phyloP scores from a whole-genome alignment of 2,113 vertebrate species.

The Suricata suricatta region DNA sequence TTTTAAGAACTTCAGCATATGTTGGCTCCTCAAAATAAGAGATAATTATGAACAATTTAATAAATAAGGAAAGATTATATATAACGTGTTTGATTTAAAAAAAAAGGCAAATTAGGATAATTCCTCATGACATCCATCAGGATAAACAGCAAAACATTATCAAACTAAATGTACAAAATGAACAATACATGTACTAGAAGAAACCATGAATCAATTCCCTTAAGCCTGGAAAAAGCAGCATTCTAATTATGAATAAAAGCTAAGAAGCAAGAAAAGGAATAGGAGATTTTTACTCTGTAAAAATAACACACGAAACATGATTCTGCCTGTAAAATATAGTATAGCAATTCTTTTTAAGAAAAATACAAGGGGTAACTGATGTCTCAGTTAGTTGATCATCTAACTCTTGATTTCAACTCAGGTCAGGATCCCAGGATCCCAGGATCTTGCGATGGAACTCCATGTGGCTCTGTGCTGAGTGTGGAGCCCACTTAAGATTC shows the following conservation, averaged over 20 bases:
- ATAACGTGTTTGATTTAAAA: background rate
- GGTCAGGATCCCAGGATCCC: too few relatives aligned
- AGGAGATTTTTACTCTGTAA: background rate
- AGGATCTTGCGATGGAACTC: too few relatives aligned
- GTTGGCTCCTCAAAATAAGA: background rate
- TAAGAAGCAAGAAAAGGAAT: background rate
- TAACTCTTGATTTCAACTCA: too few relatives aligned
- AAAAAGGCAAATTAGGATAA: background rate
- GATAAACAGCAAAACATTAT: background rate
- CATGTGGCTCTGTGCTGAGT: too few relatives aligned
- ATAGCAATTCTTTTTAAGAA: background rate
- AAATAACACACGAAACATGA: background rate
- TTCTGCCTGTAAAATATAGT: background rate
- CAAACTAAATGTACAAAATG: background rate
- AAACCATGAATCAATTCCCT: background rate
- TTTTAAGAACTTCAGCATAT: background rate
- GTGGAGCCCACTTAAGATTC: too few relatives aligned
- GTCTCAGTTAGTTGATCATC: too few relatives aligned
- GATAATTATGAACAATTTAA: background rate
- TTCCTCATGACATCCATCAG: background rate
- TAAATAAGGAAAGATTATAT: background rate
- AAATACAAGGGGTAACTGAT: background rate
- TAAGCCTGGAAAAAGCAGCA: background rate
- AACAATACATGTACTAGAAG: background rate
- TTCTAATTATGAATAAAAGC: background rate